Percentiles rank a stretch among this genome's conserved stretches.
Conservation (phyloP, 1,140 invertebrate genomes). For the Cydia splendana region DNA sequence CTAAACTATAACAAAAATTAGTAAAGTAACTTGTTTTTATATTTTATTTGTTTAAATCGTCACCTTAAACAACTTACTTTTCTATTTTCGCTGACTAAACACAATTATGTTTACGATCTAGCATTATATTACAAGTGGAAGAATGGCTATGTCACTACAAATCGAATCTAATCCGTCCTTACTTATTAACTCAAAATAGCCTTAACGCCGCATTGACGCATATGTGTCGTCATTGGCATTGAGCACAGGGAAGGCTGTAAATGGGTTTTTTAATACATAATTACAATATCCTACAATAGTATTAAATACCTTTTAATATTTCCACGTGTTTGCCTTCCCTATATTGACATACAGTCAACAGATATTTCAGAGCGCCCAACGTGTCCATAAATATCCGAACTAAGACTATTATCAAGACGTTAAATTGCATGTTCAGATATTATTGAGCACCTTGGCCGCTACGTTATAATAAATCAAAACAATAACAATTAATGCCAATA, state of each 20-base stretch:
- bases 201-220: conserved; percentile 9
- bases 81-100: neutral
- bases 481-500: conserved; percentile 26
- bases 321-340: too few species aligned
- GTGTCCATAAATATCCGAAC: too few species aligned
- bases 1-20: neutral
- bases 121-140: conserved; percentile 29
- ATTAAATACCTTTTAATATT: neutral
- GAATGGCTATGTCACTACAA: neutral
- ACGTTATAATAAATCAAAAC: neutral
- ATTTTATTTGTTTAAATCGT: neutral
- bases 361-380: too few species aligned
- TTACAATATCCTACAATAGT: neutral
- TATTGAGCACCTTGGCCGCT: neutral
- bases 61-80: conserved; percentile 2
- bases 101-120: conserved; percentile 7
- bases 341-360: too few species aligned
- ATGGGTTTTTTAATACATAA: neutral
- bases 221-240: conserved; percentile 3
- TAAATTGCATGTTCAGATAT: too few species aligned
- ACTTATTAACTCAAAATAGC: neutral
- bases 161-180: neutral
- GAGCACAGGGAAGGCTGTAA: neutral
- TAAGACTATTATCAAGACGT: too few species aligned
- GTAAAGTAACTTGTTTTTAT: neutral